Percentiles rank a stretch among this genome's conserved stretches.
Conservation (phyloP, 2,113 vertebrate genomes). For the Limnothrissa miodon region DNA sequence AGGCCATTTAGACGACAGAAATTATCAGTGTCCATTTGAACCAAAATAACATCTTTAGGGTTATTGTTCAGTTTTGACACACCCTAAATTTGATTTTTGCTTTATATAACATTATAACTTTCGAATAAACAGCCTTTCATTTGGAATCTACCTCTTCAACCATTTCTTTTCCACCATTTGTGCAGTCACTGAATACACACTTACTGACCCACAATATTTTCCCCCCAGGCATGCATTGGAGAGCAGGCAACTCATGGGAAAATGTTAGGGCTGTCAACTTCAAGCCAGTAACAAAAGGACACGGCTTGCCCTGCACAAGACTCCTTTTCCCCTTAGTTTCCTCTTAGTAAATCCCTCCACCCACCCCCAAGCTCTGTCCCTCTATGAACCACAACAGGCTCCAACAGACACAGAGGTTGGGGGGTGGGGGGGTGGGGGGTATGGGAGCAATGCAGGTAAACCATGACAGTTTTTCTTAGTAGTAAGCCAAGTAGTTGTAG, state of each 20-base stretch:
- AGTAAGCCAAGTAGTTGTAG: no score
- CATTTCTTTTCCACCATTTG: neutral
- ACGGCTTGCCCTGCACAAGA: neutral
- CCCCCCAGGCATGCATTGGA: neutral
- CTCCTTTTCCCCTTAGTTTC: neutral
- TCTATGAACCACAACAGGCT: neutral
- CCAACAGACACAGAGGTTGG: no score
- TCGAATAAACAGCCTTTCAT: neutral
- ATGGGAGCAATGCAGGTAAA: no score
- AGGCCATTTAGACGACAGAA: neutral
- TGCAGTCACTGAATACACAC: neutral
- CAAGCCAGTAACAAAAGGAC: neutral
- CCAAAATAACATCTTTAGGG: no score
- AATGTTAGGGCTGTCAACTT: neutral
- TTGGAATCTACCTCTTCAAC: neutral
- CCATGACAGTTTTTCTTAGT: no score
- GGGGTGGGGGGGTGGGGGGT: neutral
- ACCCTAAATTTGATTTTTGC: neutral
- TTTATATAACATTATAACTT: neutral
- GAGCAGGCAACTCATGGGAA: neutral
- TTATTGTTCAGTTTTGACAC: neutral
- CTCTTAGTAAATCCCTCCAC: no score
- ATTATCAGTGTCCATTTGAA: neutral
- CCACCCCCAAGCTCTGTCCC: neutral
- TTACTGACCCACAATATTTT: neutral